Evolutionary conservation across 2,797 vertebrate species (phyloP).

Genomic region (Malacoraja senta): DNA sequence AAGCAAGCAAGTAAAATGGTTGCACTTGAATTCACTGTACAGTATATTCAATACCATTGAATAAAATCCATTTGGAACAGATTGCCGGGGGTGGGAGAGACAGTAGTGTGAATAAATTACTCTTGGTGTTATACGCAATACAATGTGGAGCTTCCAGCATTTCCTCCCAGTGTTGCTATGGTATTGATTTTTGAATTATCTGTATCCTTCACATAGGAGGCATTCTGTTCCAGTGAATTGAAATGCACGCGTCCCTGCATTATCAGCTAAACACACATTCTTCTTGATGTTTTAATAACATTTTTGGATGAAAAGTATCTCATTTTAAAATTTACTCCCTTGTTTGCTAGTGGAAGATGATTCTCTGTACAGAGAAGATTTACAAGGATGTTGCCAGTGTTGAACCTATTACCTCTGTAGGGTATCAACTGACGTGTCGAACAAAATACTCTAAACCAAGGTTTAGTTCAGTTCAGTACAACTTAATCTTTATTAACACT

Average conservation of each 20-base stretch:
- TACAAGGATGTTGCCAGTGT: too few species aligned
- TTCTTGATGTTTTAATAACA: not conserved
- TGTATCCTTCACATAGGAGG: not conserved
- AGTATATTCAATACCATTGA: not conserved
- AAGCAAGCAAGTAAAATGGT: not conserved
- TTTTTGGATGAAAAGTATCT: not conserved
- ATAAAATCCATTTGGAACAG: not conserved
- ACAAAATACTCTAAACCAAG: too few species aligned
- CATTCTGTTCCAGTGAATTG: not conserved
- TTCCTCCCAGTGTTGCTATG: not conserved
- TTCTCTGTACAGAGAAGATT: too few species aligned
- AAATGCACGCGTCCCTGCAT: not conserved
- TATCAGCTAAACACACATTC: not conserved
- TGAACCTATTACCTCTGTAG: too few species aligned
- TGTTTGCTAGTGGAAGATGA: not conserved
- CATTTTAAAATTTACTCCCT: not conserved
- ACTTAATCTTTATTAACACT: too few species aligned
- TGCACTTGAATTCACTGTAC: not conserved
- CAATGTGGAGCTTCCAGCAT: not conserved
- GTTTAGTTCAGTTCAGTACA: too few species aligned
- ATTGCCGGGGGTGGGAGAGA: not conserved
- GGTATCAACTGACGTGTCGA: too few species aligned
- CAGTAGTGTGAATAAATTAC: not conserved
- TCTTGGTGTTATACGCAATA: not conserved
- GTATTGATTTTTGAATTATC: not conserved